Evolutionary conservation across 1,140 invertebrate genomes (phyloP), one percentile per base, ranked within the genome.

Genomic region (Hormaphis cornu): DNA sequence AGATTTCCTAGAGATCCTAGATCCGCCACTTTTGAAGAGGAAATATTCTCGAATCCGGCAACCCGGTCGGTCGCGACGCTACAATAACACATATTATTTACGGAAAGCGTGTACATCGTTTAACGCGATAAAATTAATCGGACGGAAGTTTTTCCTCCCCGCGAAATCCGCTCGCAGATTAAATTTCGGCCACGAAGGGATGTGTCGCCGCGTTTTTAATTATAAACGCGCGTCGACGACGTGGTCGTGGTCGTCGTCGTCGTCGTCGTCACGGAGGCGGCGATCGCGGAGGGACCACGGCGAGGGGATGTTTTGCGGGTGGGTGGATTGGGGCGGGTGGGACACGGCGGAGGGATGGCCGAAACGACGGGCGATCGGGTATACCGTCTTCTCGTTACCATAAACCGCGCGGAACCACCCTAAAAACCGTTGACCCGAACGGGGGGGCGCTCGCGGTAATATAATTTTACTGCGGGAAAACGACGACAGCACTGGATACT

Each of bases 381-480:
- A 14, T 40, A 8, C 37, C 37, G 37, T 8, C 37, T 7, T 14
- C 14, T 63, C 26, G 58, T 63, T 61, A 63, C 46, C 42, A 46
- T 46, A 63, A 63, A 63, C 58, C 44, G 35, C 44, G 35, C 58
- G 40, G 58, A 63, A 63, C n/a, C n/a, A 63, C 58, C 58, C 58
- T 63, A 63, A 58, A 58, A 58, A 58, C 33, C 54, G 9, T 58
- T 24, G 54, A 58, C 54, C 54, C 54, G 54, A 58, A 40, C 54
- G 5, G 20, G 40, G 37, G 37, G 22, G 53, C 30, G 33, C 53
- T 37, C 37, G 35, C 24, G 53, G 53, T 56, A 56, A 56, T 56
- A 56, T 56, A 56, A 58, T 58, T 58, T 37, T 58, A 58, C 40
- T n/a, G 54, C 37, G 40, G 33, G 20, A 58, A 58, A n/a, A n/a